These are phyloP conservation scores for Pseudomyrmex sp. DNA, from an alignment of 1,140 invertebrate genomes.

Conservation along the genomic window DNA sequence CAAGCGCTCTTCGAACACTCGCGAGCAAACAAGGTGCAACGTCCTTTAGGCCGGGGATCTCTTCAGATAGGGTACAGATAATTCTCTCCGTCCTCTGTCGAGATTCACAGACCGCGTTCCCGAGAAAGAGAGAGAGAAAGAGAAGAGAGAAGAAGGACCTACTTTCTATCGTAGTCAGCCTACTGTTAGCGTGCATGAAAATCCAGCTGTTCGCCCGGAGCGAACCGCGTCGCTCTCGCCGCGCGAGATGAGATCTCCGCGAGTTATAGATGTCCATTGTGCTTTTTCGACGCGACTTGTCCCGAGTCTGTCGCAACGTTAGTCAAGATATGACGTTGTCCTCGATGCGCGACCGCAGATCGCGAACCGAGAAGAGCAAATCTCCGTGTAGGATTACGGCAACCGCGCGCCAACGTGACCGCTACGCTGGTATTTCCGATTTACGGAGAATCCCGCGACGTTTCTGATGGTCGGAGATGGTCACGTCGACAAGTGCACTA, in stretches of 20 bases:
- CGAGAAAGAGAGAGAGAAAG: conserved; percentile 52
- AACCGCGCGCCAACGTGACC: conserved; percentile 32
- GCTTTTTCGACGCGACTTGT: conserved; percentile 18
- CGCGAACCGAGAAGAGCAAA: conserved; percentile 32
- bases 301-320: not conserved
- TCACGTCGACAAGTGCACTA: conserved; percentile 37
- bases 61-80: conserved; percentile 42
- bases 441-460: conserved; percentile 63
- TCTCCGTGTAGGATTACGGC: conserved; percentile 24
- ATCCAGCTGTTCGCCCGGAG: conserved; percentile 79
- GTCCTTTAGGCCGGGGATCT: conserved; percentile 58
- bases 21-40: conserved; percentile 52
- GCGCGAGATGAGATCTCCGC: conserved; percentile 53
- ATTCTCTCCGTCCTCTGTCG: conserved; percentile 27
- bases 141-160: conserved; percentile 76
- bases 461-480: conserved; percentile 46
- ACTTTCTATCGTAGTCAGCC: conserved; percentile 81
- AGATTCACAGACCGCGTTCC: conserved; percentile 54
- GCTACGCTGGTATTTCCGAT: conserved; percentile 76
- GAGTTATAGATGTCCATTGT: conserved; percentile 34
- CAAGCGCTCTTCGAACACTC: conserved; percentile 43
- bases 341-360: conserved; percentile 4
- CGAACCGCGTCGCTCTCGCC: conserved; percentile 77
- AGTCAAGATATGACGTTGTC: not conserved
- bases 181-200: conserved; percentile 71